Evolutionary conservation across 2,888 invertebrate genomes (phyloP).

Genomic region (Gari tellinella): DNA sequence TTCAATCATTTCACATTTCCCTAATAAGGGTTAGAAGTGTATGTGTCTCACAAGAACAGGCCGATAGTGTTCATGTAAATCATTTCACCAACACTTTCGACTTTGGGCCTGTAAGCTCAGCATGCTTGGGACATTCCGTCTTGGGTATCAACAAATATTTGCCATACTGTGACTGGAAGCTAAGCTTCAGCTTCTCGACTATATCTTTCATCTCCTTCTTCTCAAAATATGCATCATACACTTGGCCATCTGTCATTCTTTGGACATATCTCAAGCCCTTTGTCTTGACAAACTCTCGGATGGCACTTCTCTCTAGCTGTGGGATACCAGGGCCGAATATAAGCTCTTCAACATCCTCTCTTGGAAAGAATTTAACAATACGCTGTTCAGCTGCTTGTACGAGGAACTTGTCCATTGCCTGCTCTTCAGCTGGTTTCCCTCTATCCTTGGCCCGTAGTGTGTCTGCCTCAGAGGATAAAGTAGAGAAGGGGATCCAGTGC

Average conservation of each 20-base stretch:
- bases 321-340: constrained; percentile 67
- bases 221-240: constrained; percentile 47
- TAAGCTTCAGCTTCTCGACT: constrained; percentile 33
- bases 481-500: constrained; percentile 58
- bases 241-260: constrained; percentile 49
- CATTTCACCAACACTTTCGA: no score
- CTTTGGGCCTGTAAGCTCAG: no score
- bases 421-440: constrained; percentile 22
- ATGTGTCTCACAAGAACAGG: no score
- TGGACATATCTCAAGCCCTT: constrained; percentile 45
- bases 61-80: no score
- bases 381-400: constrained; percentile 52
- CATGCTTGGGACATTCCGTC: constrained; percentile 22
- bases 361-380: constrained; percentile 52
- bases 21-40: no score
- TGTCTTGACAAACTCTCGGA: constrained; percentile 46
- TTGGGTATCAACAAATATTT: constrained; percentile 34
- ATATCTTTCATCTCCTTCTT: constrained; percentile 54
- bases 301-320: constrained; percentile 45
- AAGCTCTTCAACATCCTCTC: constrained; percentile 62
- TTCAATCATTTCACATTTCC: no score
- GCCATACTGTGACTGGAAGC: constrained; percentile 18
- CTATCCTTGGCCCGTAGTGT: constrained; percentile 31
- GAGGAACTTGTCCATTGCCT: constrained; percentile 51
- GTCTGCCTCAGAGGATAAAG: constrained; percentile 52